Percentiles rank a stretch among this genome's conserved stretches.
phyloP scores from a whole-genome alignment of 2,113 vertebrate species.

The Ifrita kowaldi region DNA sequence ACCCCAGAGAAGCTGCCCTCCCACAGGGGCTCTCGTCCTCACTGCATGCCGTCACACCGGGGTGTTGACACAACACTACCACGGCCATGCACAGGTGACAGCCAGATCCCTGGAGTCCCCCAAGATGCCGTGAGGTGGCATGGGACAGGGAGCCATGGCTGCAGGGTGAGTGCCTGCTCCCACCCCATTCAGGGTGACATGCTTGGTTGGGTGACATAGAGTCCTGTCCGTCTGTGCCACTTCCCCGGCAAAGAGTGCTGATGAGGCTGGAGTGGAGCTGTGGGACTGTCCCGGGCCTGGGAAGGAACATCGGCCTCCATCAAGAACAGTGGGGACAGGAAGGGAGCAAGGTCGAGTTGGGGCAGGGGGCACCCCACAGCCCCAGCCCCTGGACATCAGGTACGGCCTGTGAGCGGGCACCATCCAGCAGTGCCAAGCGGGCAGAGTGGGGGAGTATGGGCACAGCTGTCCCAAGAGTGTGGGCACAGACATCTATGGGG shows the following conservation, averaged over 20 bases:
- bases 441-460: not conserved
- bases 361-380: not conserved
- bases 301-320: not conserved
- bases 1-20: not conserved
- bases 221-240: not conserved
- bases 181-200: not conserved
- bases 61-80: not conserved
- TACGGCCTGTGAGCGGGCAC: not conserved
- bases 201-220: accelerated
- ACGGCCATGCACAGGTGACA: accelerated
- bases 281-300: not conserved
- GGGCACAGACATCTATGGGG: not conserved
- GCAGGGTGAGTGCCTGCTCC: not conserved
- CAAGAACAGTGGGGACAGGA: not conserved
- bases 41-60: accelerated
- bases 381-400: not conserved
- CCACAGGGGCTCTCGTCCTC: accelerated
- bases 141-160: not conserved
- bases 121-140: accelerated
- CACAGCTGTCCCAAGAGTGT: not conserved
- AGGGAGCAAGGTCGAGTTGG: not conserved
- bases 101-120: not conserved
- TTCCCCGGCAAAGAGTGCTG: constrained; percentile 20
- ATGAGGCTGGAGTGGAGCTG: constrained; percentile 6
- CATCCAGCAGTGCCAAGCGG: accelerated